phyloP scores from a whole-genome alignment of 2,113 vertebrate genomes.

The Triplophysa siluroides region DNA sequence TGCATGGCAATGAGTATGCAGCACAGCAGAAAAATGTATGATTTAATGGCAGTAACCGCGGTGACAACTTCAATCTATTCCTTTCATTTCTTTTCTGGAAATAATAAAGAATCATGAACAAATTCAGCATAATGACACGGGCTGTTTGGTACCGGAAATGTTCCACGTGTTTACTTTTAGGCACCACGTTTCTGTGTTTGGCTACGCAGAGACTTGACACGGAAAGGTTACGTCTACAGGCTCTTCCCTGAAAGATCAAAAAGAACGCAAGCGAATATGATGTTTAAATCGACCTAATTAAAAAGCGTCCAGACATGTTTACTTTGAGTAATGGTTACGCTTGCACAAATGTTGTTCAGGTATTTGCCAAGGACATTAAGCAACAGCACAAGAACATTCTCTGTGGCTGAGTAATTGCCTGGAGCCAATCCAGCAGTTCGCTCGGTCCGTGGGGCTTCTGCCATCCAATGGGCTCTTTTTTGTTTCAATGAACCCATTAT shows the following conservation, averaged over 20 bases:
- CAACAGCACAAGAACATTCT: conserved; percentile 1
- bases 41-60: too few species aligned
- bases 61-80: too few species aligned
- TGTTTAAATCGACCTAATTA: conserved; percentile 13
- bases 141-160: neutral
- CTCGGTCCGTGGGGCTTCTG: neutral
- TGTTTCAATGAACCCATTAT: conserved; percentile 18
- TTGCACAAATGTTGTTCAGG: conserved; percentile 27
- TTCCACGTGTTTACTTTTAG: neutral
- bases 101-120: too few species aligned
- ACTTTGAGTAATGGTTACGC: neutral
- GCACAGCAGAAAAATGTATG: too few species aligned
- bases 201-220: neutral
- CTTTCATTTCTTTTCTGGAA: too few species aligned
- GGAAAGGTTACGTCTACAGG: neutral
- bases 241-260: neutral
- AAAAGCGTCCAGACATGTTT: conserved; percentile 25
- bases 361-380: conserved; percentile 35
- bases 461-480: conserved; percentile 18
- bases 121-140: too few species aligned
- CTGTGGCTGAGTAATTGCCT: conserved; percentile 24
- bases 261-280: neutral
- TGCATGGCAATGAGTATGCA: too few species aligned
- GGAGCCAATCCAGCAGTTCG: conserved; percentile 34
- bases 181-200: neutral